Evolutionary conservation across 2,113 vertebrate species (phyloP).

Genomic region (Etheostoma spectabile): DNA sequence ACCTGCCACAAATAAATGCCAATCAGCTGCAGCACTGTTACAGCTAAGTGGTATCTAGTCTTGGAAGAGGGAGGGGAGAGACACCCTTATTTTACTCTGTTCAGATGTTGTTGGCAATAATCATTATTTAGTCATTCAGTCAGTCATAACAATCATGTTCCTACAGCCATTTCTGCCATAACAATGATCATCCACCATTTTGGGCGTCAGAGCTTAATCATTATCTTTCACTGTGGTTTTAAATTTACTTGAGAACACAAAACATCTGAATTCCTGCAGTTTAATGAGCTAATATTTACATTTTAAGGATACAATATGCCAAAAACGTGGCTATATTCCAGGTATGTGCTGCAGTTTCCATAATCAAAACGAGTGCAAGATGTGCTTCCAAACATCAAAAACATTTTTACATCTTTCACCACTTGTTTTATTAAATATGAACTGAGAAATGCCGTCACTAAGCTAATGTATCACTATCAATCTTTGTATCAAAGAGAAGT

Average conservation of each 20-base stretch:
- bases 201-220: slow-evolving; percentile 6
- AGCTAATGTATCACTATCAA: slow-evolving; percentile 43
- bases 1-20: slow-evolving; percentile 50
- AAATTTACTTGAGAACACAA: not conserved
- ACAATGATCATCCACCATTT: slow-evolving; percentile 51
- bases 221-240: not conserved
- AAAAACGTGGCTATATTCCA: not conserved
- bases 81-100: not conserved
- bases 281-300: not conserved
- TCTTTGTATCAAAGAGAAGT: slow-evolving; percentile 25
- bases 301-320: not conserved
- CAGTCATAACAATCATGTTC: slow-evolving; percentile 43
- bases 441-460: slow-evolving; percentile 19
- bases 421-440: slow-evolving; percentile 11
- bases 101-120: slow-evolving; percentile 35
- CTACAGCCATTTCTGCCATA: slow-evolving; percentile 39
- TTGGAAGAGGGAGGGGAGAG: not conserved
- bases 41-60: slow-evolving; percentile 32
- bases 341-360: not conserved
- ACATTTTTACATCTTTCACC: slow-evolving; percentile 3
- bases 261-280: not conserved
- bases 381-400: not conserved
- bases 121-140: slow-evolving; percentile 45
- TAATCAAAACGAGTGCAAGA: not conserved
- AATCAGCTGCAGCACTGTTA: slow-evolving; percentile 46